Percentiles rank a stretch among this genome's conserved stretches.
phyloP scores from a whole-genome alignment of 2,113 vertebrate species.

The Dasyurus viverrinus region DNA sequence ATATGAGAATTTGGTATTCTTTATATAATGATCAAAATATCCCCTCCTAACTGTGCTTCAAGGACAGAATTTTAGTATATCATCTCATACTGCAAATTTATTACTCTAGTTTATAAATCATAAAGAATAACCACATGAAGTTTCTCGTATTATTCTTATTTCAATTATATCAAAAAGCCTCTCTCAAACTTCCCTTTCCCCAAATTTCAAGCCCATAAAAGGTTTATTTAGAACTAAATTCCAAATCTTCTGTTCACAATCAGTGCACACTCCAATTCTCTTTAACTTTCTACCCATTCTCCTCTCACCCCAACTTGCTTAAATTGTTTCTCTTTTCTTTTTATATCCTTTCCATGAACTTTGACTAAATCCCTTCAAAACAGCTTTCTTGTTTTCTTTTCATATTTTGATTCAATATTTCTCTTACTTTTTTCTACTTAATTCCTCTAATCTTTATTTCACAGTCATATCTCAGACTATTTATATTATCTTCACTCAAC shows the following conservation, averaged over 20 bases:
- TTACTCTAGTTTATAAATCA: background rate
- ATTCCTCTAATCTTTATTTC: background rate
- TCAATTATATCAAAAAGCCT: background rate
- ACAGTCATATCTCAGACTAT: background rate
- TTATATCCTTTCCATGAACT: background rate
- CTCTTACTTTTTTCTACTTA: background rate
- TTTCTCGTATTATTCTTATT: background rate
- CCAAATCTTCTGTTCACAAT: background rate
- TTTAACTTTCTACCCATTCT: background rate
- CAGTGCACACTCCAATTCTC: background rate
- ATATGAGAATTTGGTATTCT: background rate
- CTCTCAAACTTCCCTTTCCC: background rate
- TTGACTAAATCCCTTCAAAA: background rate
- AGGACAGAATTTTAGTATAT: background rate
- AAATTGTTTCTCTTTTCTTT: background rate
- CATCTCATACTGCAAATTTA: background rate
- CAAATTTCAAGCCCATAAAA: background rate
- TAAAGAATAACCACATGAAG: too few relatives aligned
- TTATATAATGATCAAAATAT: background rate
- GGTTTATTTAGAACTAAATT: background rate
- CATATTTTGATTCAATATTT: background rate
- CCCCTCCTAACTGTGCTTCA: background rate
- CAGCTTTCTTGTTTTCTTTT: background rate
- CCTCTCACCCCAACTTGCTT: background rate
- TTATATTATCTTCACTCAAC: background rate